phyloP scores from a whole-genome alignment of 2,113 vertebrate species.

The Sminthopsis crassicaudata region DNA sequence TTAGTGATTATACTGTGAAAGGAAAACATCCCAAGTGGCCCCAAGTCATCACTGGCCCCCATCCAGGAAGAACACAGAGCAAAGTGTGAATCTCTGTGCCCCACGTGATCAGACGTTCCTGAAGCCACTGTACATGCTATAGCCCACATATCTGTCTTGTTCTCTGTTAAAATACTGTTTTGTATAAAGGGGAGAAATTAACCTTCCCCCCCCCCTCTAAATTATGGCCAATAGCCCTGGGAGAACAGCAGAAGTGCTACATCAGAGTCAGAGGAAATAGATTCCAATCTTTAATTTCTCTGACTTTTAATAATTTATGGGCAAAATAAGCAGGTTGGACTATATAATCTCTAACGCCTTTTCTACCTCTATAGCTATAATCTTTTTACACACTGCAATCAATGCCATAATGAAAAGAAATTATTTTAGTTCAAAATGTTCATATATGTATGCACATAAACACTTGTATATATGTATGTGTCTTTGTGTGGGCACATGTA shows the following conservation, averaged over 20 bases:
- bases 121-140: slow-evolving; percentile 59
- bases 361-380: background rate
- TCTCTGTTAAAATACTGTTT: background rate
- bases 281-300: background rate
- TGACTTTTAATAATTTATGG: background rate
- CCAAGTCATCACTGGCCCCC: slow-evolving; percentile 63
- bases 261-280: background rate
- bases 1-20: slow-evolving; percentile 55
- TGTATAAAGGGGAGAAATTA: background rate
- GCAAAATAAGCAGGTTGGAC: too few relatives aligned
- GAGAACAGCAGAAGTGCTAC: background rate
- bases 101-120: slow-evolving; percentile 67
- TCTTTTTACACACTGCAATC: background rate
- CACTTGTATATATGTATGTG: background rate
- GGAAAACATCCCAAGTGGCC: slow-evolving; percentile 75
- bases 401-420: background rate
- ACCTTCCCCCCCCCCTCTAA: too few relatives aligned
- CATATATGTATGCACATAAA: background rate
- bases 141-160: background rate
- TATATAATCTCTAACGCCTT: background rate
- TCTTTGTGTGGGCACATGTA: background rate
- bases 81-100: slow-evolving; percentile 7
- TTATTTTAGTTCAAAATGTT: background rate
- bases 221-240: background rate
- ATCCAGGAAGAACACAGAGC: slow-evolving; percentile 75